phyloP scores from a whole-genome alignment of 2,797 vertebrate genomes.

The Paguma larvata region DNA sequence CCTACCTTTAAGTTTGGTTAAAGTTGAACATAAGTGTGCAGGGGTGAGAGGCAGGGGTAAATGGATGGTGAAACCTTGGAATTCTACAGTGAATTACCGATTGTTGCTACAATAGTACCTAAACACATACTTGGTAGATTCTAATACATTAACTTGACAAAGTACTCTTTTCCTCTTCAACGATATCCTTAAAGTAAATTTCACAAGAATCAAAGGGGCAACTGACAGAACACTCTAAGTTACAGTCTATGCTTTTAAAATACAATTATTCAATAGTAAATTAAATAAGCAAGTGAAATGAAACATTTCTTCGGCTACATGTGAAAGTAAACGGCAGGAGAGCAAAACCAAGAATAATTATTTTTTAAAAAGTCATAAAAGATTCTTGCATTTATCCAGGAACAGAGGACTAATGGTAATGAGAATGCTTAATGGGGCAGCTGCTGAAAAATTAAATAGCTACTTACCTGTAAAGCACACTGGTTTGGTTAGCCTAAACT shows the following conservation, averaged over 20 bases:
- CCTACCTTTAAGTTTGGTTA: not conserved
- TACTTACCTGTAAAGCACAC: not conserved
- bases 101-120: not conserved
- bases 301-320: conserved; percentile 33
- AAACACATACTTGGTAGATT: not conserved
- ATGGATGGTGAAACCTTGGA: not conserved
- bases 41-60: not conserved
- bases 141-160: not conserved
- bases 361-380: conserved; percentile 15
- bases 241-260: not conserved
- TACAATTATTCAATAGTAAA: conserved; percentile 6
- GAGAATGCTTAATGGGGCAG: not conserved
- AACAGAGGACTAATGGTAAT: conserved; percentile 25
- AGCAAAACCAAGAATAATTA: conserved; percentile 31
- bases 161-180: not conserved
- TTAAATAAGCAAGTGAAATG: not conserved
- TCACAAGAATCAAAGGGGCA: conserved; percentile 52
- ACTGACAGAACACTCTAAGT: not conserved
- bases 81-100: not conserved
- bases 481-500: conserved; percentile 24
- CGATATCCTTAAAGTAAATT: not conserved
- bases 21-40: not conserved
- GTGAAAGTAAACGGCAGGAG: not conserved
- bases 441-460: conserved; percentile 38
- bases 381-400: not conserved